phyloP scores from a whole-genome alignment of 2,888 invertebrate genomes.

The Leptinotarsa tumamoca region DNA sequence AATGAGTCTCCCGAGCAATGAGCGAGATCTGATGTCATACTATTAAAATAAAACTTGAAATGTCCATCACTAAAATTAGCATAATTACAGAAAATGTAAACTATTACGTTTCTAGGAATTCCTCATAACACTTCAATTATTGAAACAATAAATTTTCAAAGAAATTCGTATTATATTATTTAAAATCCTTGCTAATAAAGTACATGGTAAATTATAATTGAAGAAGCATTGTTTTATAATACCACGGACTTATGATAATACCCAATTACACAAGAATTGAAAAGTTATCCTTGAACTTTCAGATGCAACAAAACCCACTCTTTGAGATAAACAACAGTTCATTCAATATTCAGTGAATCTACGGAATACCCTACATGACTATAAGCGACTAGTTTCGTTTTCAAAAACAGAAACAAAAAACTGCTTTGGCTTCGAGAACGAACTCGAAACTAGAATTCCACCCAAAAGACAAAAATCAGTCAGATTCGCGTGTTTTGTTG shows the following conservation, averaged over 20 bases:
- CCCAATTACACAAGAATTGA: background rate
- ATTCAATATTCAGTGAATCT: too few species aligned
- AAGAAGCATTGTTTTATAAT: conserved; percentile 3
- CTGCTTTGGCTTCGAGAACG: too few species aligned
- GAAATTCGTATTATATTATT: conserved; percentile 15
- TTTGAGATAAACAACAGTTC: too few species aligned
- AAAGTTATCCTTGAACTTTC: conserved; percentile 11
- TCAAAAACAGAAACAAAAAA: too few species aligned
- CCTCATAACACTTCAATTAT: conserved; percentile 8
- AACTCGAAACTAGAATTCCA: too few species aligned
- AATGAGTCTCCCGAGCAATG: background rate
- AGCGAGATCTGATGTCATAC: background rate
- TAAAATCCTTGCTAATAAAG: background rate
- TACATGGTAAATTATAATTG: background rate
- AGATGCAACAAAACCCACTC: background rate
- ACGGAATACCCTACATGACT: too few species aligned
- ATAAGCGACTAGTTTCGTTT: too few species aligned
- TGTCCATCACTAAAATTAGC: background rate
- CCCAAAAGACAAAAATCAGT: too few species aligned
- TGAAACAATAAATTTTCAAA: background rate
- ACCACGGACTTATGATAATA: background rate
- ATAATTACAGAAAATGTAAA: conserved; percentile 9
- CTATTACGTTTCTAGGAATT: background rate
- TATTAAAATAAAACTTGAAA: background rate
- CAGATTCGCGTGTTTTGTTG: too few species aligned